Percentiles rank a stretch among this genome's conserved stretches.
Conservation (phyloP, 1,140 invertebrate species). For the Propsilocerus akamusi region DNA sequence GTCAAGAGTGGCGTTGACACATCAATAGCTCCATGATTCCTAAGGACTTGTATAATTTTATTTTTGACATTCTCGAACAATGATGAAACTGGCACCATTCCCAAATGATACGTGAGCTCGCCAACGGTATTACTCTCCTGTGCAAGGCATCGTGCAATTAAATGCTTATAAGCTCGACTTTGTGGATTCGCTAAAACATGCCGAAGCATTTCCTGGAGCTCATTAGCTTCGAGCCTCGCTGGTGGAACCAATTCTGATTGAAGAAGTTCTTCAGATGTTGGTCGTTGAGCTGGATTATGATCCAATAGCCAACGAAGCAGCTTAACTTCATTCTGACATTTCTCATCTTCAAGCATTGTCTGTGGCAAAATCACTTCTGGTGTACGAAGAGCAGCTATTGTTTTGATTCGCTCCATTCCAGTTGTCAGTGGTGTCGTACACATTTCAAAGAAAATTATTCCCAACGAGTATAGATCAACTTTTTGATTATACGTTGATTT, state of each 20-base stretch:
- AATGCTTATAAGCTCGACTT: slow-evolving; percentile 61
- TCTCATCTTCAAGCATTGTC: slow-evolving; percentile 14
- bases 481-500: slow-evolving; percentile 78
- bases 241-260: slow-evolving; percentile 61
- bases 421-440: slow-evolving; percentile 55
- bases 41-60: slow-evolving; percentile 43
- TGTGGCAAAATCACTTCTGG: slow-evolving; percentile 45
- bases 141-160: slow-evolving; percentile 47
- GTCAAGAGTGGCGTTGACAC: slow-evolving; percentile 57
- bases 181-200: slow-evolving; percentile 61
- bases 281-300: slow-evolving; percentile 65
- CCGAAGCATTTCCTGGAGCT: slow-evolving; percentile 58
- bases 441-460: slow-evolving; percentile 93
- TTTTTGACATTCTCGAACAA: slow-evolving; percentile 22
- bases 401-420: slow-evolving; percentile 71
- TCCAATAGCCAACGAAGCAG: slow-evolving; percentile 51
- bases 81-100: slow-evolving; percentile 24
- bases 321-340: slow-evolving; percentile 23
- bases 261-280: slow-evolving; percentile 66
- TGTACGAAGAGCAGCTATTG: slow-evolving; percentile 47
- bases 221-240: slow-evolving; percentile 49
- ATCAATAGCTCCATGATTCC: slow-evolving; percentile 55
- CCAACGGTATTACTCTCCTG: slow-evolving; percentile 43
- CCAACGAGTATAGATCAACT: slow-evolving; percentile 80
- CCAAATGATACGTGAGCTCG: slow-evolving; percentile 59